phyloP scores from a whole-genome alignment of 2,888 invertebrate species.

The Pterostichus madidus region DNA sequence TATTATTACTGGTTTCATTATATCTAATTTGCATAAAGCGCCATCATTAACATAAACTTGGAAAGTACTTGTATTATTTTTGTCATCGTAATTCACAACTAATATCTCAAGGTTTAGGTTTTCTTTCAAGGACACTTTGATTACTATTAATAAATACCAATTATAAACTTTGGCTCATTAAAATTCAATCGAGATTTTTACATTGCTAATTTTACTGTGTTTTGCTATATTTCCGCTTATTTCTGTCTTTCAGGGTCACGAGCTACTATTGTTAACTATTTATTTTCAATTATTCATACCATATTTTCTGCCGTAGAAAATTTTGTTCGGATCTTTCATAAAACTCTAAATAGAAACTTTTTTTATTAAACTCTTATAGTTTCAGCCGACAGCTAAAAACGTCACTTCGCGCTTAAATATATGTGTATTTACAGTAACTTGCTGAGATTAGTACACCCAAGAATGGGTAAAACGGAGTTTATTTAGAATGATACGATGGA shows the following conservation, averaged over 20 bases:
- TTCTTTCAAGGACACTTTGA: conserved; percentile 29
- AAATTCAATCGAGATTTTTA: conserved; percentile 30
- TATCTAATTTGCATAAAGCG: conserved; percentile 15
- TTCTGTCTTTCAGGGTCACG: neutral
- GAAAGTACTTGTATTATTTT: conserved; percentile 10
- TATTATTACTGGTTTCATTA: conserved; percentile 13
- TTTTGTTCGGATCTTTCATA: too few species aligned
- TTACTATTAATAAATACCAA: conserved; percentile 28
- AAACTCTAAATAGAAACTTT: too few species aligned
- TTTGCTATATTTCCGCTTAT: neutral
- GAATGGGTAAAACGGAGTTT: too few species aligned
- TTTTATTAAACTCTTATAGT: too few species aligned
- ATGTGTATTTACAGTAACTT: too few species aligned
- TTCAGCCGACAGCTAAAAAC: too few species aligned
- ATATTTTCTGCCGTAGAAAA: too few species aligned
- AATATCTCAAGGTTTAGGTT: conserved; percentile 8
- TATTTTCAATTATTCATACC: too few species aligned
- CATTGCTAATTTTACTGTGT: conserved; percentile 14
- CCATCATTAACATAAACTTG: conserved; percentile 22
- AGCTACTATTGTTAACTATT: too few species aligned
- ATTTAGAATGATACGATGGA: neutral
- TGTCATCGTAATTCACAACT: conserved; percentile 6
- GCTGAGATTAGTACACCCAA: too few species aligned
- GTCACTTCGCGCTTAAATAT: too few species aligned
- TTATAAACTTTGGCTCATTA: conserved; percentile 22